A percentile compares a stretch with the other conserved stretches of the same genome.
phyloP scores from a whole-genome alignment of 2,113 vertebrate species.

The Eclectus roratus region DNA sequence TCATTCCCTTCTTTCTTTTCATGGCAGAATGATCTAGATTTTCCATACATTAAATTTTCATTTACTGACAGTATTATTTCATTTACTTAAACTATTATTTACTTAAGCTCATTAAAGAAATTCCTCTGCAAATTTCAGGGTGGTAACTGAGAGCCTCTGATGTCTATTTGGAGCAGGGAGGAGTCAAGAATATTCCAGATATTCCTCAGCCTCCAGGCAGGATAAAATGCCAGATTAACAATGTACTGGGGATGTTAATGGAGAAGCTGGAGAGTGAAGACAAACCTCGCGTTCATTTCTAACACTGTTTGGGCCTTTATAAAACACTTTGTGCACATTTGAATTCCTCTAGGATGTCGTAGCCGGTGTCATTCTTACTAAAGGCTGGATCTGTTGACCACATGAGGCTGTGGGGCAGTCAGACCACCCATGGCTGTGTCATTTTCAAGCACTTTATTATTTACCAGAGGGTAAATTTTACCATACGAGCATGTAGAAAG shows the following conservation, averaged over 20 bases:
- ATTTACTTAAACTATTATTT: background rate
- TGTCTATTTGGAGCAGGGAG: slow-evolving; percentile 23
- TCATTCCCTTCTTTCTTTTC: background rate
- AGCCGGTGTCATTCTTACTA: background rate
- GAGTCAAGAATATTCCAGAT: slow-evolving; percentile 33
- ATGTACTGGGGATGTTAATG: background rate
- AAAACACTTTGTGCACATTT: background rate
- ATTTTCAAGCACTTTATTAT: background rate
- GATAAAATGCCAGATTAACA: background rate
- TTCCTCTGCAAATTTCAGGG: background rate
- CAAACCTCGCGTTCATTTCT: background rate
- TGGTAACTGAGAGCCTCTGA: background rate
- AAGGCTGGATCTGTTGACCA: slow-evolving; percentile 1
- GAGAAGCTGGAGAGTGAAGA: background rate
- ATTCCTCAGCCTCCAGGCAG: slow-evolving; percentile 8
- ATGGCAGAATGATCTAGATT: background rate
- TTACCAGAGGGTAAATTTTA: background rate
- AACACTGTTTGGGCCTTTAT: background rate
- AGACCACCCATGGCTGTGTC: background rate
- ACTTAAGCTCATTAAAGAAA: background rate
- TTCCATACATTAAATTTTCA: background rate
- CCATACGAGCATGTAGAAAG: background rate
- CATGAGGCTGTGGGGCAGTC: background rate
- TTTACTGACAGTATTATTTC: background rate
- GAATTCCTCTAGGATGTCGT: background rate